A percentile compares a stretch with the other conserved stretches of the same genome.
phyloP scores from a whole-genome alignment of 53 echinoderm and acorn worm genomes.

The Holothuria leucospilota region DNA sequence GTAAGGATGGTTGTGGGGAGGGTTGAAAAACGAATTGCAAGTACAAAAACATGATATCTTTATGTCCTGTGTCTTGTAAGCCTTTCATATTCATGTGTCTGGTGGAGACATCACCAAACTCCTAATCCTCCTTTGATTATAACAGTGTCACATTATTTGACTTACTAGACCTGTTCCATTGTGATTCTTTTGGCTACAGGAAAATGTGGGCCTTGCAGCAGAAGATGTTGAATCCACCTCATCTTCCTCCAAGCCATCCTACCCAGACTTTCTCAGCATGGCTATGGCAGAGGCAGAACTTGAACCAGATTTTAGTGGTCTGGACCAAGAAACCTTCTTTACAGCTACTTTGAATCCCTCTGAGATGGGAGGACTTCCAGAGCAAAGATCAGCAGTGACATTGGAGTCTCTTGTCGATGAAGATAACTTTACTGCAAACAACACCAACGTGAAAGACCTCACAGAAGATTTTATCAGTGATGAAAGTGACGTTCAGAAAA shows the following conservation, averaged over 20 bases:
- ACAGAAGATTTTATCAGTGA: background rate
- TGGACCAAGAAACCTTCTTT: conserved; percentile 38
- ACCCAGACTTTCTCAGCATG: conserved; percentile 53
- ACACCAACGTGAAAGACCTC: background rate
- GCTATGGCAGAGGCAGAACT: conserved; percentile 55
- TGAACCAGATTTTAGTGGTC: conserved; percentile 29
- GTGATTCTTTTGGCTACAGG: background rate
- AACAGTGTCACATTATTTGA: background rate
- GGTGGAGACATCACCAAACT: too few species aligned
- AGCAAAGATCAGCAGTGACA: conserved; percentile 6
- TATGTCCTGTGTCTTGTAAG: too few species aligned
- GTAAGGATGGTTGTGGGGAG: too few species aligned
- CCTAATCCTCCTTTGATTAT: background rate
- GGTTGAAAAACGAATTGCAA: too few species aligned
- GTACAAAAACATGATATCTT: too few species aligned
- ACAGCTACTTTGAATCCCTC: conserved; percentile 5
- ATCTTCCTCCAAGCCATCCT: conserved; percentile 30
- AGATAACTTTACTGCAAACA: background rate
- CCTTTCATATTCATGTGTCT: too few species aligned
- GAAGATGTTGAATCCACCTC: background rate
- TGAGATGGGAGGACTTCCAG: conserved; percentile 32
- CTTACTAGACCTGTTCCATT: background rate
- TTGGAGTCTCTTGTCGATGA: conserved; percentile 25
- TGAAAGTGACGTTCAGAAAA: background rate
- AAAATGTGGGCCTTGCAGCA: background rate